Conservation (phyloP, 2,888 invertebrate species). For the Auanema sp. region DNA sequence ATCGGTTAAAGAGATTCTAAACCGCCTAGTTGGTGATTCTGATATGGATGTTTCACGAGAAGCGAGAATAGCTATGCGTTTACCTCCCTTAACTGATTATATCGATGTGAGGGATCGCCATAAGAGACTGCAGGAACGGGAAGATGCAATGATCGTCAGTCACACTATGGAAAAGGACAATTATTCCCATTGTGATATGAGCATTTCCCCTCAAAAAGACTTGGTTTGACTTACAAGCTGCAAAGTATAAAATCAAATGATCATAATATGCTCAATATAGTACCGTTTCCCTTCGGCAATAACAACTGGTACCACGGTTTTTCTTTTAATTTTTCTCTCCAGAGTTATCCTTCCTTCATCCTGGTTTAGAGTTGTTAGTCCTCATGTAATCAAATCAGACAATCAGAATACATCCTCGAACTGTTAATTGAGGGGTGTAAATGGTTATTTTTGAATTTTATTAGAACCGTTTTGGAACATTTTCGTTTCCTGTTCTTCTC, state of each 20-base stretch:
- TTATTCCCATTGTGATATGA: no score
- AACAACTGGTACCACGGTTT: no score
- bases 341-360: no score
- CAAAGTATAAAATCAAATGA: no score
- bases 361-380: no score
- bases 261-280: no score
- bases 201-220: no score
- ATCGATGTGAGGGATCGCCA: neutral
- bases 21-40: slow-evolving; percentile 14
- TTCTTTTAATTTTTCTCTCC: no score
- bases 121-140: neutral
- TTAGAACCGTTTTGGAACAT: neutral
- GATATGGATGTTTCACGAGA: slow-evolving; percentile 31
- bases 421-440: neutral
- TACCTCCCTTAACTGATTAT: neutral
- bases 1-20: slow-evolving; percentile 12
- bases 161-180: no score
- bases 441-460: neutral
- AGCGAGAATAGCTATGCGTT: slow-evolving; percentile 17
- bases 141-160: slow-evolving; percentile 3
- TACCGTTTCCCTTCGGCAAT: no score
- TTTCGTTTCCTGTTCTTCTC: neutral
- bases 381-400: no score
- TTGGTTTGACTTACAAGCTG: no score
- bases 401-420: neutral